Base-by-base conservation (phyloP, 2,888 invertebrate genomes). In the Hirtodrosophila histrioides region DNA sequence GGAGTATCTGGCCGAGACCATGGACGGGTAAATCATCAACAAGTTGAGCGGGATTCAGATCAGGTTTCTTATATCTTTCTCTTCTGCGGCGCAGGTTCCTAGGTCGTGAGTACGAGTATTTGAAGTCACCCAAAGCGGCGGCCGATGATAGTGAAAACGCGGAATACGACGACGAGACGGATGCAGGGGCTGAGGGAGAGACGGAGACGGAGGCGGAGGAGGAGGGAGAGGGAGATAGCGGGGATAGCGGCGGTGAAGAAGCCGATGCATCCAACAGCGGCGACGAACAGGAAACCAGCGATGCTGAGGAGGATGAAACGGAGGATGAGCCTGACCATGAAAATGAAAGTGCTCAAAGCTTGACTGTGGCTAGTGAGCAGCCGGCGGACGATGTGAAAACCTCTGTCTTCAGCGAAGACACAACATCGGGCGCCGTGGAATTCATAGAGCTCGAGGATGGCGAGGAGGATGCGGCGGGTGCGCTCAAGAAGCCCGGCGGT, bases 101-200 rank as follows among this genome's bases (percentile, higher is more conserved):
- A 46, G 91, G 91, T 43, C 90, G 91, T 39, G 89, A 91, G 58
- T 90, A 90, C 69, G 86, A 90, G 45, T 88, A 89, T 72, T 39
- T 85, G 68, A 66, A 79, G 50, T 55, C 75, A 31, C 46, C 85
- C 62, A 84, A 75, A 72, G 65, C 55, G 40, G 72, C 71, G 6
- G 67, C 76, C 9, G 84, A 93, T 93, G 69, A 90, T 92, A 91
- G 94, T 91, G 62, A 92, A 81, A 33, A 92, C 84, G 5, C 92
- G 86, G 78, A 92, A 75, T 81, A 93, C 92, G 64, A 63, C 9
- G 69, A 64, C 10, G 74, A 92, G 80, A 3, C 92, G 86, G 78
- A 92, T 73, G 83, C 92, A 92, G 88, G 92, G 92, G 41, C 17
- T 17, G 17, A 17, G 17, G 17, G 17, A 2, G 17, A 17, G 17